phyloP scores from a whole-genome alignment of 2,888 invertebrate species.

The Netelia virgata region DNA sequence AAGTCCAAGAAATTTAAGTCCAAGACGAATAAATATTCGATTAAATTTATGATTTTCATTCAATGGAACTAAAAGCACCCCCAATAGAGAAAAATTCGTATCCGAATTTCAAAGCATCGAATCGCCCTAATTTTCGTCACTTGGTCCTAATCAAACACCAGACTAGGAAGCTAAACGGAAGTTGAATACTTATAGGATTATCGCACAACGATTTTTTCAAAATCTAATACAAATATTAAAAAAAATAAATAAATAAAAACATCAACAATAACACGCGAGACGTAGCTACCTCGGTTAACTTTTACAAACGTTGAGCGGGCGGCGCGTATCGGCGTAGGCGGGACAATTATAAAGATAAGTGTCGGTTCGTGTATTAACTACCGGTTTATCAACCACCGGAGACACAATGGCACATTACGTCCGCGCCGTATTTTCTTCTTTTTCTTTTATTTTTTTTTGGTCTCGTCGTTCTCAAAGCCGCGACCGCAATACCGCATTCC shows the following conservation, averaged over 20 bases:
- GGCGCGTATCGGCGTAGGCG: slow-evolving; percentile 40
- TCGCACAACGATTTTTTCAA: no score
- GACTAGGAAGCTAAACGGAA: no score
- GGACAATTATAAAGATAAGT: slow-evolving; percentile 67
- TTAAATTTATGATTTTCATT: no score
- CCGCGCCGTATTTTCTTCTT: slow-evolving; percentile 13
- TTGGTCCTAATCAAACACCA: no score
- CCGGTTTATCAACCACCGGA: slow-evolving; percentile 69
- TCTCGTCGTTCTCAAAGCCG: not conserved
- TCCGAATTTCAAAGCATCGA: slow-evolving; percentile 1
- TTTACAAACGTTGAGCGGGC: slow-evolving; percentile 28
- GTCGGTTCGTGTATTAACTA: slow-evolving; percentile 68
- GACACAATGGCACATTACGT: slow-evolving; percentile 68
- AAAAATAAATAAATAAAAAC: no score
- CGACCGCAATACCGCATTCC: slow-evolving; percentile 28
- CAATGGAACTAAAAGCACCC: no score
- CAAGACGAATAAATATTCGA: no score
- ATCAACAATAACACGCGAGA: not conserved
- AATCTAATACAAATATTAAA: no score
- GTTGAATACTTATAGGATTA: no score
- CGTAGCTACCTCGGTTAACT: slow-evolving; percentile 33
- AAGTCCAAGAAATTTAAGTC: no score
- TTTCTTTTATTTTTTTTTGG: not conserved
- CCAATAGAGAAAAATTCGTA: not conserved
- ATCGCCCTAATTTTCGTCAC: not conserved